Percentiles rank a stretch among this genome's conserved stretches.
Evolutionary conservation across 2,113 vertebrate genomes (phyloP).

Genomic region (Scalopus aquaticus): DNA sequence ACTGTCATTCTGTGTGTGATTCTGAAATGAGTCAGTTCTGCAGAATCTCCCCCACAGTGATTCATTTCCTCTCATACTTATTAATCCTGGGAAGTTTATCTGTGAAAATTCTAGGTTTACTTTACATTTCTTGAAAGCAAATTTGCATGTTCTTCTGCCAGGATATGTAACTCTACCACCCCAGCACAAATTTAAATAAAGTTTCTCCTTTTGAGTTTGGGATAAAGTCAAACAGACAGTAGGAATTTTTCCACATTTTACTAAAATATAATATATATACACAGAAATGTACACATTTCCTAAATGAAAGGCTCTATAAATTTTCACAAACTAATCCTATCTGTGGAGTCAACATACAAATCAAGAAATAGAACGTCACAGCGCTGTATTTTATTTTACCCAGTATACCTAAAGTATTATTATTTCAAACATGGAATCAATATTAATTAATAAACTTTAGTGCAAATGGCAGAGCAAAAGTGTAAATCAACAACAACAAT

Average conservation of each 20-base stretch:
- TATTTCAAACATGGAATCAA: no score
- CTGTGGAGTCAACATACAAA: not conserved
- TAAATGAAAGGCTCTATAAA: not conserved
- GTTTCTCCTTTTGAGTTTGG: not conserved
- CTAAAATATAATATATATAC: not conserved
- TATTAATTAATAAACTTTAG: no score
- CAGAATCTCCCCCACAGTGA: not conserved
- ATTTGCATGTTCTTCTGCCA: not conserved
- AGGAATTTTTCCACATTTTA: not conserved
- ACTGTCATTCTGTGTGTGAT: not conserved
- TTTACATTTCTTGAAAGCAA: constrained; percentile 21
- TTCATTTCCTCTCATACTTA: not conserved
- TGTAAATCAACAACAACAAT: no score
- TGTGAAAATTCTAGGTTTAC: constrained; percentile 1
- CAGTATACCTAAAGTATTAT: no score
- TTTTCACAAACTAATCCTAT: constrained; percentile 2
- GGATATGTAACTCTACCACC: not conserved
- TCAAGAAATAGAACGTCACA: not conserved
- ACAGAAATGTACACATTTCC: not conserved
- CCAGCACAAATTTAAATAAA: not conserved
- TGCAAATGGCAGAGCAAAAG: no score
- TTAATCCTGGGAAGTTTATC: not conserved
- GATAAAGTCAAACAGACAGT: not conserved
- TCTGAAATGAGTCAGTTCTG: not conserved
- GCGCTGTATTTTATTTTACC: no score